A percentile compares a stretch with the other conserved stretches of the same genome.
phyloP scores from a whole-genome alignment of 2,888 invertebrate genomes.

The Pherbina coryleti region DNA sequence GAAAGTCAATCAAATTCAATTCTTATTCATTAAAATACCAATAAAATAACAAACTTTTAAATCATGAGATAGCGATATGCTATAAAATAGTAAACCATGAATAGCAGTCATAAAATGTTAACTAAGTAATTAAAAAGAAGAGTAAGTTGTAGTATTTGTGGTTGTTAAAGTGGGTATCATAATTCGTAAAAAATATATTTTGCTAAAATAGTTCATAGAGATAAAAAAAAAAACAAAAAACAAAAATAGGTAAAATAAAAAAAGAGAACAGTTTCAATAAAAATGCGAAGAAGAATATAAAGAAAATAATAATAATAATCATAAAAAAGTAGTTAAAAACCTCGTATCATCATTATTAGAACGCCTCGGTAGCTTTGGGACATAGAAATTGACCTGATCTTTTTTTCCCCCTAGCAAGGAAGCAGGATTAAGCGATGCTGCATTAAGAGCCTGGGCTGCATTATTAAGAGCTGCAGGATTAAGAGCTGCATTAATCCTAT shows the following conservation, averaged over 20 bases:
- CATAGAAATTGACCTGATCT: slow-evolving; percentile 64
- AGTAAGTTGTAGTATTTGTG: neutral
- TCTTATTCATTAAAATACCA: neutral
- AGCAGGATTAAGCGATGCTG: slow-evolving; percentile 62
- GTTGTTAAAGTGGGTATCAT: neutral
- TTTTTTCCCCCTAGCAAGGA: slow-evolving; percentile 61
- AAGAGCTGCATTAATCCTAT: slow-evolving; percentile 61
- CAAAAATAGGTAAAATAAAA: neutral
- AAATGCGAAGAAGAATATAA: neutral
- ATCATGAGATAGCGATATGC: neutral
- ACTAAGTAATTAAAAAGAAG: neutral
- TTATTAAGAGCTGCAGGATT: slow-evolving; percentile 61
- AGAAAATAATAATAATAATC: neutral
- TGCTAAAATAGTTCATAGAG: neutral
- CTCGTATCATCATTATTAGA: slow-evolving; percentile 59
- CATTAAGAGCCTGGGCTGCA: slow-evolving; percentile 61
- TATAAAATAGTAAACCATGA: neutral
- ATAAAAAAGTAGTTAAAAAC: slow-evolving; percentile 54
- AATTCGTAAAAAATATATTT: neutral
- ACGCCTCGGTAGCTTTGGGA: slow-evolving; percentile 62
- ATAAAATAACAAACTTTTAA: neutral
- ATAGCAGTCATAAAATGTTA: neutral
- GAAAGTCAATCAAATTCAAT: neutral
- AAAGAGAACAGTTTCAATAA: neutral
- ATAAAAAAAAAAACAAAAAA: neutral